Evolutionary conservation across 1,140 invertebrate species (phyloP).

Genomic region (Ericerus pela): DNA sequence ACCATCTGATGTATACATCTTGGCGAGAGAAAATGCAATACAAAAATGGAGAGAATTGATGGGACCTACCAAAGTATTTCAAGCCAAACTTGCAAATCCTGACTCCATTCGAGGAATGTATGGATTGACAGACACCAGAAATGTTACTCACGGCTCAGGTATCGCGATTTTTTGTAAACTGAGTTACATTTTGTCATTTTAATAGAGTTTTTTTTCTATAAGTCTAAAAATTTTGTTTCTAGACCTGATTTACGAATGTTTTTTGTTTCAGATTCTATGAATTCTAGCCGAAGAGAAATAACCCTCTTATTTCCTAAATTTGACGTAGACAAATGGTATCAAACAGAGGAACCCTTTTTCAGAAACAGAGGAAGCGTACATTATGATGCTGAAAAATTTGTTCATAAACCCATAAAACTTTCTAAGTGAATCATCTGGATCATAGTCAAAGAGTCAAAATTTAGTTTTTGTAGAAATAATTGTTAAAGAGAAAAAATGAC

Average conservation of each 20-base stretch:
- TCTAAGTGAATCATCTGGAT: too few species aligned
- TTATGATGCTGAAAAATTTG: too few species aligned
- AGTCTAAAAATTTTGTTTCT: too few species aligned
- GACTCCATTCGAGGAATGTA: conserved; percentile 60
- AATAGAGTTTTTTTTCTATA: too few species aligned
- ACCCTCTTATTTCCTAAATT: conserved; percentile 71
- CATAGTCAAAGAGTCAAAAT: too few species aligned
- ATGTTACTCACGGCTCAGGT: conserved; percentile 83
- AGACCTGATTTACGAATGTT: too few species aligned
- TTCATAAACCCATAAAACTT: too few species aligned
- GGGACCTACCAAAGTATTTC: conserved; percentile 64
- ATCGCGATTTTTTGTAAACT: too few species aligned
- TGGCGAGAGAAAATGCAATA: conserved; percentile 61
- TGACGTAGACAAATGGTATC: conserved; percentile 38
- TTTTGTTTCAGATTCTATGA: conserved; percentile 51
- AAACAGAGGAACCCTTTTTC: conserved; percentile 36
- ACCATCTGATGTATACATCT: conserved; percentile 56
- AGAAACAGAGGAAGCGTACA: too few species aligned
- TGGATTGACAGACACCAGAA: conserved; percentile 81
- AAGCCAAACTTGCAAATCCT: conserved; percentile 60
- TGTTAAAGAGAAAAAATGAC: too few species aligned
- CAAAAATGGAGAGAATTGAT: conserved; percentile 62
- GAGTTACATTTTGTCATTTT: too few species aligned
- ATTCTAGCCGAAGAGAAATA: conserved; percentile 61
- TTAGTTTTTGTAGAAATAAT: too few species aligned